phyloP scores from a whole-genome alignment of 2,113 vertebrate species.

The Ctenomys sociabilis region DNA sequence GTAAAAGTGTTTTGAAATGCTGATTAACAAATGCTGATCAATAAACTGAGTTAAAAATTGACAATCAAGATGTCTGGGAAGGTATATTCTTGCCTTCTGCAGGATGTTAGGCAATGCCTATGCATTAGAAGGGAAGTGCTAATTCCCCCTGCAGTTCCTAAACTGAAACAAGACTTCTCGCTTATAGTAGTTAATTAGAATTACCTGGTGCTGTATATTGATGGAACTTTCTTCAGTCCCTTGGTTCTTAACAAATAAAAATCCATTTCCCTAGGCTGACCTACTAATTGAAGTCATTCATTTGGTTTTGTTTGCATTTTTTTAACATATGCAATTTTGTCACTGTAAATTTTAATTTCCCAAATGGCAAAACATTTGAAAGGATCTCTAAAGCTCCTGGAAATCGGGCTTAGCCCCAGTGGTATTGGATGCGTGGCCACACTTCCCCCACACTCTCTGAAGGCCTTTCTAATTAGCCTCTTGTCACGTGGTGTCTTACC shows the following conservation, averaged over 20 bases:
- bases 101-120: slow-evolving; percentile 39
- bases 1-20: not conserved
- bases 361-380: slow-evolving; percentile 77
- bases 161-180: slow-evolving; percentile 75
- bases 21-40: slow-evolving; percentile 6
- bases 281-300: slow-evolving; percentile 82
- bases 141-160: slow-evolving; percentile 59
- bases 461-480: slow-evolving; percentile 80
- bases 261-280: slow-evolving; percentile 80
- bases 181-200: slow-evolving; percentile 80
- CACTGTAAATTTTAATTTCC: slow-evolving; percentile 84
- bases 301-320: slow-evolving; percentile 73
- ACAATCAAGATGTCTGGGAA: slow-evolving; percentile 1
- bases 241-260: slow-evolving; percentile 80
- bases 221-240: slow-evolving; percentile 76
- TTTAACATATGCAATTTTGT: slow-evolving; percentile 76
- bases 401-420: slow-evolving; percentile 58
- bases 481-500: slow-evolving; percentile 60
- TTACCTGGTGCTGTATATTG: slow-evolving; percentile 70
- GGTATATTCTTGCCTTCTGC: not conserved
- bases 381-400: slow-evolving; percentile 61
- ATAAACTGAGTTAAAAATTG: not conserved
- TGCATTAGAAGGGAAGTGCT: slow-evolving; percentile 17
- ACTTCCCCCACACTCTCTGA: slow-evolving; percentile 51
- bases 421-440: not conserved